Percentiles rank a stretch among this genome's conserved stretches.
phyloP scores from a whole-genome alignment of 1,140 invertebrate genomes.

The Anagrus nilaparvatae region DNA sequence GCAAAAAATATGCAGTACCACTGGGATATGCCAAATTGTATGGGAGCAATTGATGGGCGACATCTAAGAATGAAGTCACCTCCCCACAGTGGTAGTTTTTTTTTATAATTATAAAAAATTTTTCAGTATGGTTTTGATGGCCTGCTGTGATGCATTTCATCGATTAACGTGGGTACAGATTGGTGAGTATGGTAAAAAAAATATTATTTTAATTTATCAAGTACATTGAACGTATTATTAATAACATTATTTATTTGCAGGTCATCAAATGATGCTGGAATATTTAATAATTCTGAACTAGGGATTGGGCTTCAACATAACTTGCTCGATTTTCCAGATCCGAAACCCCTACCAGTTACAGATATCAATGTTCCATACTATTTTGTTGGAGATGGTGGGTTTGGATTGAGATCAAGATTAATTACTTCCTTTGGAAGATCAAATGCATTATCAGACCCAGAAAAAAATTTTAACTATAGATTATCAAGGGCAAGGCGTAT shows the following conservation, averaged over 20 bases:
- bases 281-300: neutral
- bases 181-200: constrained; percentile 29
- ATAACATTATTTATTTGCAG: neutral
- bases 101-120: constrained; percentile 40
- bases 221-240: neutral
- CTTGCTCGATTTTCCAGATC: neutral
- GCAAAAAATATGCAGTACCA: constrained; percentile 23
- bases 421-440: constrained; percentile 39
- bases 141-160: constrained; percentile 30
- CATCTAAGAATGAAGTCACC: constrained; percentile 30
- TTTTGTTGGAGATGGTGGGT: constrained; percentile 42
- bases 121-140: constrained; percentile 36
- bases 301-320: neutral
- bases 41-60: constrained; percentile 31
- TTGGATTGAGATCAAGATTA: constrained; percentile 33
- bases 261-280: neutral
- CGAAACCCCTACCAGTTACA: constrained; percentile 1
- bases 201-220: too few relatives aligned
- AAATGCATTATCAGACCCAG: constrained; percentile 21
- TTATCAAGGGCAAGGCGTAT: constrained; percentile 32
- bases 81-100: constrained; percentile 27
- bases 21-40: constrained; percentile 31
- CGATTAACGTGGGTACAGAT: constrained; percentile 31
- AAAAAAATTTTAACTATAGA: constrained; percentile 34
- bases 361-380: constrained; percentile 9